Evolutionary conservation across 2,113 vertebrate species (phyloP), one percentile per base, ranked within the genome.

Genomic region (Cololabis saira): DNA sequence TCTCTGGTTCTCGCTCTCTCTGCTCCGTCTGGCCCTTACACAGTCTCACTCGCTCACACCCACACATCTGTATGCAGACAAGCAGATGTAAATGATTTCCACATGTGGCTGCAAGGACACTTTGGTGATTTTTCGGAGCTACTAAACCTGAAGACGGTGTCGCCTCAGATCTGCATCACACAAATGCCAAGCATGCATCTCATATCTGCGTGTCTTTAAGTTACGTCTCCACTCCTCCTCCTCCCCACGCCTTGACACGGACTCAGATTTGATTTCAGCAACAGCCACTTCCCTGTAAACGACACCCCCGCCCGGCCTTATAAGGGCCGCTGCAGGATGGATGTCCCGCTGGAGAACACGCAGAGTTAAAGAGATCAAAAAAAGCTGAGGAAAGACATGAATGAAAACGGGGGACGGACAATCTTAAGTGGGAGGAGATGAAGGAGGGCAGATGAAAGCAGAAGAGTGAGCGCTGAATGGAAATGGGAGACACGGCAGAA

Each of bases 241-340:
- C 51, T 83, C 1, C 33, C 33, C 6, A 9, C 33, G 6, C 10
- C 10, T 37, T 37, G 10, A 37, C 10, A 37, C 10, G 33, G 1
- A 11, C 10, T 37, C 33, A 37, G 33, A 37, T 27, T 27, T 37
- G 33, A 37, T 3, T 37, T 7, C 33, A 37, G 10, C 3, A 37
- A 37, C 5, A 37, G 10, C 33, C 33, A 37, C 33, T 37, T 37
- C 10, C 10, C 33, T 11, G 10, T 11, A 37, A 37, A 37, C 5
- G 1, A 37, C 10, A 37, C 33, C 10, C 54, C n/a, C 19, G 30
- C 90, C 89, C 6, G 87, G 76, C 92, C 92, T 91, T 93, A 90
- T 93, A 93, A 92, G 91, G 91, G 78, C 68, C 90, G 54, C 69
- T 87, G 65, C 21, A 89, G 87, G 64, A 80, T 83, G 87, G 62